phyloP scores from a whole-genome alignment of 2,113 vertebrate species.

The Crotalus horridus region DNA sequence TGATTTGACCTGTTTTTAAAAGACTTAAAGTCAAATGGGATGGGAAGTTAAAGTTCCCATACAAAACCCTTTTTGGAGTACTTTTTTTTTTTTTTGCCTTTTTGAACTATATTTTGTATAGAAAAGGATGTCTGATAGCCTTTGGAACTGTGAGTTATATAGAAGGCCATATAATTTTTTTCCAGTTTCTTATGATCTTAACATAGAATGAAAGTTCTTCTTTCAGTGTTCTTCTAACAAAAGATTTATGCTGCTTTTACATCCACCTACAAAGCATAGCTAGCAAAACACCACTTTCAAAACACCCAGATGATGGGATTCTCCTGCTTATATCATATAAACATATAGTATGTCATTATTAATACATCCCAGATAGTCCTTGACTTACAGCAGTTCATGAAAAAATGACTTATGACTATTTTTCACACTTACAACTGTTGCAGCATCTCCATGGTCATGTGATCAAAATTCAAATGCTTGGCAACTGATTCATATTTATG shows the following conservation, averaged over 20 bases:
- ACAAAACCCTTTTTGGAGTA: slow-evolving; percentile 80
- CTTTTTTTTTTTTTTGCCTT: slow-evolving; percentile 63
- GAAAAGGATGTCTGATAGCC: slow-evolving; percentile 77
- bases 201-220: slow-evolving; percentile 48
- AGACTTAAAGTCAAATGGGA: slow-evolving; percentile 97
- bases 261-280: slow-evolving; percentile 21
- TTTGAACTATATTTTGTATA: slow-evolving; percentile 69
- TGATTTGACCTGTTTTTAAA: slow-evolving; percentile 99
- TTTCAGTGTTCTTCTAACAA: neutral
- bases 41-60: slow-evolving; percentile 92
- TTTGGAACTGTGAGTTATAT: slow-evolving; percentile 77
- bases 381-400: neutral
- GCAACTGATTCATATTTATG: neutral
- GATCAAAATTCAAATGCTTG: neutral
- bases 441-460: neutral
- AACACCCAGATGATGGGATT: neutral
- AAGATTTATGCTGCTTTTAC: neutral
- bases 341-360: neutral
- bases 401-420: neutral
- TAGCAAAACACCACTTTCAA: slow-evolving; percentile 35
- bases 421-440: neutral
- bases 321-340: neutral
- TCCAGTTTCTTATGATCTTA: slow-evolving; percentile 49
- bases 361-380: neutral
- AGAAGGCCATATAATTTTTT: slow-evolving; percentile 65